Evolutionary conservation across 1,140 invertebrate species (phyloP).

Genomic region (Goniozus legneri): DNA sequence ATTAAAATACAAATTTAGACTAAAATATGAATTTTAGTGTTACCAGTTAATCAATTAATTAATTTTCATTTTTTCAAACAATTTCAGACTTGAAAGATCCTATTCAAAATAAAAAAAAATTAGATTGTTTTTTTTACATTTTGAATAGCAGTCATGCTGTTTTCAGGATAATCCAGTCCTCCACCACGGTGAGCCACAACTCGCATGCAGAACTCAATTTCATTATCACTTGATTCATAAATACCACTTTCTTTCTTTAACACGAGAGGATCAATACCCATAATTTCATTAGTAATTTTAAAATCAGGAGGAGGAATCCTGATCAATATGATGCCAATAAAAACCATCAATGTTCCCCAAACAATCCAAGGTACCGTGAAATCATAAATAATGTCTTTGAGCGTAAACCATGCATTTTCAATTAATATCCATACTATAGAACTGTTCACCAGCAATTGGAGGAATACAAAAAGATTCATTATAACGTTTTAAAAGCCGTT

Average conservation of each 20-base stretch:
- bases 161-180: conserved; percentile 70
- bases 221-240: conserved; percentile 25
- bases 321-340: conserved; percentile 23
- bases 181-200: conserved; percentile 68
- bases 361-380: conserved; percentile 40
- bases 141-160: conserved; percentile 67
- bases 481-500: conserved; percentile 2
- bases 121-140: conserved; percentile 63
- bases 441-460: conserved; percentile 30
- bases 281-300: conserved; percentile 41
- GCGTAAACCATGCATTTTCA: conserved; percentile 23
- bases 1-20: too few relatives aligned
- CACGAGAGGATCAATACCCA: conserved; percentile 46
- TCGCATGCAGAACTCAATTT: conserved; percentile 47
- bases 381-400: conserved; percentile 31
- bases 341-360: conserved; percentile 31
- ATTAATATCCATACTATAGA: conserved; percentile 34
- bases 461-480: conserved; percentile 21
- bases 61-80: too few relatives aligned
- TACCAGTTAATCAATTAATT: too few relatives aligned
- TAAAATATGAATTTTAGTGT: too few relatives aligned
- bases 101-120: too few relatives aligned
- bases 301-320: conserved; percentile 40
- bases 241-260: conserved; percentile 21
- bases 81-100: too few relatives aligned